Evolutionary conservation across 1,140 invertebrate species (phyloP).

Genomic region (Eueides isabella): DNA sequence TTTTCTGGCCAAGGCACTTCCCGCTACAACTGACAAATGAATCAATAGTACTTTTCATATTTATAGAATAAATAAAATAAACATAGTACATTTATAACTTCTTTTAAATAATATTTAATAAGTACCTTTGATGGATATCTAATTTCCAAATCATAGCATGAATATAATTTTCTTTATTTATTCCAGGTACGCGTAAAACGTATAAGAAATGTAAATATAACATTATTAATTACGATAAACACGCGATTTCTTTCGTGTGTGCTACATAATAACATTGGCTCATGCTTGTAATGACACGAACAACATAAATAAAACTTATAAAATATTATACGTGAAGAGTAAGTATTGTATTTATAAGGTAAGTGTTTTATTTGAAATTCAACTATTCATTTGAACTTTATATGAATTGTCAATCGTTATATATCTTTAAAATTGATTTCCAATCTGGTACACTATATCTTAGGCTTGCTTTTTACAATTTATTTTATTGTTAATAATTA

Average conservation of each 20-base stretch:
- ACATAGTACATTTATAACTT: neutral
- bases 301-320: neutral
- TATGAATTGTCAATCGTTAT: too few relatives aligned
- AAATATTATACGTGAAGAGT: neutral
- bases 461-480: too few relatives aligned
- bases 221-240: constrained; percentile 3
- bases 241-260: neutral
- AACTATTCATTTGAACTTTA: too few relatives aligned
- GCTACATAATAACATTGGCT: constrained; percentile 3
- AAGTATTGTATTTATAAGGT: neutral
- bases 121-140: neutral
- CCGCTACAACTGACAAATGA: constrained; percentile 14
- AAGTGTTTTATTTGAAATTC: neutral
- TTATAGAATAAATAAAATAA: neutral
- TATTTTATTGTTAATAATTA: too few relatives aligned
- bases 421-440: too few relatives aligned
- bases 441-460: too few relatives aligned
- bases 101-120: neutral
- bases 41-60: neutral
- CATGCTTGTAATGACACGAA: neutral
- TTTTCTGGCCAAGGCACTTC: constrained; percentile 18
- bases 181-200: neutral
- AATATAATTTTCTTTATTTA: neutral
- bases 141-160: neutral
- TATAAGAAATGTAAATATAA: constrained; percentile 1